A percentile compares a stretch with the other conserved stretches of the same genome.
Evolutionary conservation across 2,888 invertebrate genomes (phyloP).

Genomic region (Pocota personata): DNA sequence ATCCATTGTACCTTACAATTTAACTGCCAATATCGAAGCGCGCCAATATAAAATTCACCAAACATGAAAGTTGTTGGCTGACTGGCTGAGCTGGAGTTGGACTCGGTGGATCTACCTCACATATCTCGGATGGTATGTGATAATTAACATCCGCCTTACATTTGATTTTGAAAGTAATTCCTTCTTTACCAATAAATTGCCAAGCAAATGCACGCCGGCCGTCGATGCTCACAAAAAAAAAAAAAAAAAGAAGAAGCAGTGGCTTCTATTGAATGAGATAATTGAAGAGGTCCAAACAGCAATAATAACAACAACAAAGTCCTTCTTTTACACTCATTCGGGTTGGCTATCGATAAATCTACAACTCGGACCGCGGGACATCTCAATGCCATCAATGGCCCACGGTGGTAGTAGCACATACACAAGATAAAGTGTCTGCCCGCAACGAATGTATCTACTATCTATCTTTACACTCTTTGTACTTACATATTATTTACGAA

Average conservation of each 20-base stretch:
- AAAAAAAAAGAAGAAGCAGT: slow-evolving; percentile 5
- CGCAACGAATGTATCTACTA: slow-evolving; percentile 34
- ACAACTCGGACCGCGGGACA: slow-evolving; percentile 39
- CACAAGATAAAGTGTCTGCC: no score
- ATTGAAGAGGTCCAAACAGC: slow-evolving; percentile 45
- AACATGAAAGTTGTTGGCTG: slow-evolving; percentile 26
- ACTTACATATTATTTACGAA: slow-evolving; percentile 61
- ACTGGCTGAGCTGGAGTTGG: not conserved
- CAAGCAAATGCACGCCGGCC: no score
- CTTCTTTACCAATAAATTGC: slow-evolving; percentile 18
- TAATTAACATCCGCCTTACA: slow-evolving; percentile 67
- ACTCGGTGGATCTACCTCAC: not conserved
- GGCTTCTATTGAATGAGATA: slow-evolving; percentile 44
- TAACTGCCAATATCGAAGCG: slow-evolving; percentile 49
- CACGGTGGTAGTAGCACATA: not conserved
- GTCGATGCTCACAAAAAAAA: not conserved
- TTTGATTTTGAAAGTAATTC: slow-evolving; percentile 58
- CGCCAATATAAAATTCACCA: slow-evolving; percentile 28
- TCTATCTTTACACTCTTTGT: no score
- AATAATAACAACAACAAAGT: slow-evolving; percentile 12
- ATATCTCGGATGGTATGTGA: slow-evolving; percentile 41
- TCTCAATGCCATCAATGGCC: slow-evolving; percentile 58
- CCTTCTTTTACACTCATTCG: slow-evolving; percentile 16
- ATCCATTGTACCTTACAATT: slow-evolving; percentile 53
- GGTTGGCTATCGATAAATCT: slow-evolving; percentile 57